phyloP scores from a whole-genome alignment of 2,797 vertebrate genomes.

The Miichthys miiuy region DNA sequence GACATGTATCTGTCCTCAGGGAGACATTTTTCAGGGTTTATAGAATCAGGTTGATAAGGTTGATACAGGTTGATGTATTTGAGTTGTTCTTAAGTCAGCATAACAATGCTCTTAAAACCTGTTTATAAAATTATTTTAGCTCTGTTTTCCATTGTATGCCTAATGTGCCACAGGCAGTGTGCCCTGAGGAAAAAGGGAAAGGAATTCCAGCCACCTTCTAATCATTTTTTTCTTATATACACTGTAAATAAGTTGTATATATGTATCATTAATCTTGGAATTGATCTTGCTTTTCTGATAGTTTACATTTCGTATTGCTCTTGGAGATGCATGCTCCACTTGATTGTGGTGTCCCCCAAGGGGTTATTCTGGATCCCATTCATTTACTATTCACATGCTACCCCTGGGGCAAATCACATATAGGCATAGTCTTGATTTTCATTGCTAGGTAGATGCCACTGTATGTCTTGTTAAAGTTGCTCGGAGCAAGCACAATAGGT shows the following conservation, averaged over 20 bases:
- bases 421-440: neutral
- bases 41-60: neutral
- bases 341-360: neutral
- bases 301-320: neutral
- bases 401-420: neutral
- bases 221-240: neutral
- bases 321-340: neutral
- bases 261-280: neutral
- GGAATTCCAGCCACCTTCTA: neutral
- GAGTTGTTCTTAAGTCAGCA: conserved; percentile 6
- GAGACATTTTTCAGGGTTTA: neutral
- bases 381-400: neutral
- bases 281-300: neutral
- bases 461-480: neutral
- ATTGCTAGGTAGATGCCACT: neutral
- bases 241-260: neutral
- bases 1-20: neutral
- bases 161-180: conserved; percentile 12
- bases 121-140: conserved; percentile 4
- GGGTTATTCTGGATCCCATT: neutral
- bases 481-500: no score
- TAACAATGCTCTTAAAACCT: conserved; percentile 8
- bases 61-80: neutral
- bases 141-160: neutral
- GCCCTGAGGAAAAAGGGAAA: conserved; percentile 1